Evolutionary conservation across 1,140 invertebrate species (phyloP), one percentile per base, ranked within the genome.

Genomic region (Monochamus saltuarius): DNA sequence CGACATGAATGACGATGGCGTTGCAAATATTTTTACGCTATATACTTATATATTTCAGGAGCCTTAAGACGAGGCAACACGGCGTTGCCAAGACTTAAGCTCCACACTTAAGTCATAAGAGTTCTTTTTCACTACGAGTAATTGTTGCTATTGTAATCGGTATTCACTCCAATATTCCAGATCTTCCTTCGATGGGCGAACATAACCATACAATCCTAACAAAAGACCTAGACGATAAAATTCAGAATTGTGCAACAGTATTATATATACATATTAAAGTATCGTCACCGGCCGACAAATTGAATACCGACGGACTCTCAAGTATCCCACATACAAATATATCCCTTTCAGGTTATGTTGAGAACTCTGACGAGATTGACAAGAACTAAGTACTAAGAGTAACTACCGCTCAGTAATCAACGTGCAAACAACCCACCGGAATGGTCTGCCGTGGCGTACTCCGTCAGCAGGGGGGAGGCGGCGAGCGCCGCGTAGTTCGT

Each of bases 381-480:
- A 46, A 46, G 43, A 17, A 46, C 43, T 46, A 46, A 46, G 16
- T 16, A 54, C 40, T 52, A 55, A 57, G 34, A 56, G 43, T 46
- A 46, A 14, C 9, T 17, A 14, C 43, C 43, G 35, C 34, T 64
- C 52, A 56, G 53, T 40, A 60, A 64, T 70, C 81, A 84, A 80
- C 88, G 89, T 83, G 89, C 89, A 86, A 91, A 91, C 79, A 92
- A 95, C 92, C 91, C 92, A 95, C 92, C 92, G 85, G 91, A 89
- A 86, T 93, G 90, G 83, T 95, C 91, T 57, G 86, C 83, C 69
- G 85, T 83, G 68, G 90, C 86, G 82, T 94, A 94, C 75, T 92
- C 91, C 69, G 90, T 88, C 70, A 93, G 84, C 66, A 94, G 83
- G 56, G 91, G 90, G 56, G 82, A 84, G 51, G 90, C 88, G 34